Evolutionary conservation across 1,140 invertebrate genomes (phyloP), one percentile per base, ranked within the genome.

Genomic region (Laupala kohalensis): DNA sequence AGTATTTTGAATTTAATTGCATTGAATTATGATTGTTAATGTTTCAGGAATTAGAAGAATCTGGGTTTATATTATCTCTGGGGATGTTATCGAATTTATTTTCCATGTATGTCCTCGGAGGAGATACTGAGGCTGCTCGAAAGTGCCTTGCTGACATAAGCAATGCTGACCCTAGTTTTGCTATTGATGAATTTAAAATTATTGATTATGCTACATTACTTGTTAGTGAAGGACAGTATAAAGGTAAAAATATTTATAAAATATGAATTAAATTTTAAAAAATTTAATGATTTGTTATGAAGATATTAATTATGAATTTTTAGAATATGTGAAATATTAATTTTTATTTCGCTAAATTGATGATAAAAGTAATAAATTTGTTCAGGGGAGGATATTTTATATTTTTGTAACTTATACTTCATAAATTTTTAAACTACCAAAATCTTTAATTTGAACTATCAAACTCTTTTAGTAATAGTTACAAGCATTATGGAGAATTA

Each of bases 61-160:
- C 77, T 75, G 80, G 77, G 75, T 85, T 77, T 0, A 69, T 77
- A 23, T 77, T 83, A 74, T 83, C 85, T 23, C 75, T 81, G 3
- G 84, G 84, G 9, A 86, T 87, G 82, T 84, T 83, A 73, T 79
- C 82, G 1, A 72, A 76, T 4, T 79, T 87, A 25, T 81, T 88
- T 69, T 79, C 85, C 73, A 73, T 83, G 0, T 83, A 84, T 74
- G 78, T 84, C n/a, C 80, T 80, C 68, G 75, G 79, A 37, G 79
- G 80, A 2, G 79, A 84, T 70, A 29, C 85, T 2, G 78, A 84
- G 2, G 73, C 81, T 30, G 84, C 86, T 3, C 77, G 83, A 64
- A 19, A 78, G 9, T 73, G 79, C 2, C 79, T 85, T 4, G 74
- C 80, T 0, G 79, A 85, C 29, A 74, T 88, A 0, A 82, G 80